phyloP scores from a whole-genome alignment of 2,113 vertebrate genomes.

The Hydropotes inermis region DNA sequence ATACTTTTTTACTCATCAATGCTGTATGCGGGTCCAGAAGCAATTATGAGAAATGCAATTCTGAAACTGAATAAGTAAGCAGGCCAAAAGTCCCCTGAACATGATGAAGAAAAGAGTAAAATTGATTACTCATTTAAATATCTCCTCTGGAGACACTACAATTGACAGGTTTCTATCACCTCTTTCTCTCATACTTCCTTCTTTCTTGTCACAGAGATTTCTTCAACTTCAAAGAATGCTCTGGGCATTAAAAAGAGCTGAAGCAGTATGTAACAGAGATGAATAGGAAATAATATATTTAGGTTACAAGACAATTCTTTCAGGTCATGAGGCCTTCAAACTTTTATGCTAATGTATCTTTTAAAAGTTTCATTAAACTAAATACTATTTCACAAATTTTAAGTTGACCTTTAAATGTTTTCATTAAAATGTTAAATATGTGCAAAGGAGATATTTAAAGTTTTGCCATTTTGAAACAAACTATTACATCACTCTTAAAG shows the following conservation, averaged over 20 bases:
- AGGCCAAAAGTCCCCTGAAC: conserved; percentile 21
- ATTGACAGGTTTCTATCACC: conserved; percentile 44
- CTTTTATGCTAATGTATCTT: neutral
- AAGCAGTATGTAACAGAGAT: conserved; percentile 28
- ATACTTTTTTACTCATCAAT: conserved; percentile 10
- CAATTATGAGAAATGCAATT: conserved; percentile 43
- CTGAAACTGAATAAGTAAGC: conserved; percentile 49
- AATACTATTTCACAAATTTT: neutral
- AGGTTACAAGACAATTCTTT: conserved; percentile 33
- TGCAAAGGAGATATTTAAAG: neutral
- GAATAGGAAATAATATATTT: conserved; percentile 13
- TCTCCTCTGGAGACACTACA: conserved; percentile 9
- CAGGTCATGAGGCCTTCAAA: conserved; percentile 4
- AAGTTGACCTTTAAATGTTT: conserved; percentile 9
- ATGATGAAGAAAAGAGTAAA: conserved; percentile 47
- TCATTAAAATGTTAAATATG: conserved; percentile 30
- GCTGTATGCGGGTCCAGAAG: neutral
- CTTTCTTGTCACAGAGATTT: neutral
- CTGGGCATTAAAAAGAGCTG: conserved; percentile 22
- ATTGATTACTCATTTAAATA: conserved; percentile 60
- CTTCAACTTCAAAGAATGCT: conserved; percentile 43
- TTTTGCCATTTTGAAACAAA: conserved; percentile 35
- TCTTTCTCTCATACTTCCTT: conserved; percentile 48
- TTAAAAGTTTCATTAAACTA: conserved; percentile 24
- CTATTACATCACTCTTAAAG: neutral